A percentile compares a stretch with the other conserved stretches of the same genome.
These are phyloP conservation scores for Xiphias gladius DNA, from an alignment of 2,113 vertebrate genomes.

Conservation along the genomic window DNA sequence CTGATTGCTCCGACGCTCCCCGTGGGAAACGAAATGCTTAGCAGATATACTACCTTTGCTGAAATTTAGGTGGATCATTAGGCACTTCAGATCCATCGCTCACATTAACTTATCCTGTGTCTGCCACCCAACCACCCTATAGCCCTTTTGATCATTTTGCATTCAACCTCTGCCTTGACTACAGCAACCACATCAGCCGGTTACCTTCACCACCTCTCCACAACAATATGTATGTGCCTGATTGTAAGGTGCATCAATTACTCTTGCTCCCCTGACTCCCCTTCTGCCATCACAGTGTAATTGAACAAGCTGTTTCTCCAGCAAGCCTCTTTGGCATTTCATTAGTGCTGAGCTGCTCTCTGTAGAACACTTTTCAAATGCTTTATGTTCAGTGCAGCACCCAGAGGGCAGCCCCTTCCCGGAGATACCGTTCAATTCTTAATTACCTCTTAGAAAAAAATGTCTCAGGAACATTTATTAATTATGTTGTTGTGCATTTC, in stretches of 20 bases:
- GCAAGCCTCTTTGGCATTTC: conserved; percentile 39
- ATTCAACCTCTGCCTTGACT: background rate
- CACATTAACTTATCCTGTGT: background rate
- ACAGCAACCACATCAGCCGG: background rate
- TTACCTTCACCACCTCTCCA: background rate
- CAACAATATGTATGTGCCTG: background rate
- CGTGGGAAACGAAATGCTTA: conserved; percentile 47
- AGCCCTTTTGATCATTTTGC: background rate
- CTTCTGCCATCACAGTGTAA: conserved; percentile 1
- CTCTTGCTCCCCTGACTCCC: background rate
- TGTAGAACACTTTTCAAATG: conserved; percentile 24
- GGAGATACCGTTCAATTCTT: background rate
- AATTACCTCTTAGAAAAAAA: conserved; percentile 30
- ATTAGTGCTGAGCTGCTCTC: conserved; percentile 24
- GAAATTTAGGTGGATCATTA: conserved; percentile 33
- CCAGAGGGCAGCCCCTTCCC: background rate
- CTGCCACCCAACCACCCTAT: background rate
- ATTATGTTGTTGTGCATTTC: conserved; percentile 15
- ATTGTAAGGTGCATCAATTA: background rate
- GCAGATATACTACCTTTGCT: conserved; percentile 25
- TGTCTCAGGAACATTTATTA: background rate
- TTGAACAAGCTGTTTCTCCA: conserved; percentile 12
- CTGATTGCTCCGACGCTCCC: conserved; percentile 25
- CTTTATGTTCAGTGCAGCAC: background rate
- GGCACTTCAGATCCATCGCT: conserved; percentile 2